These are phyloP conservation scores for Acanthoscelides obtectus DNA, from an alignment of 2,888 invertebrate genomes.

Conservation along the genomic window DNA sequence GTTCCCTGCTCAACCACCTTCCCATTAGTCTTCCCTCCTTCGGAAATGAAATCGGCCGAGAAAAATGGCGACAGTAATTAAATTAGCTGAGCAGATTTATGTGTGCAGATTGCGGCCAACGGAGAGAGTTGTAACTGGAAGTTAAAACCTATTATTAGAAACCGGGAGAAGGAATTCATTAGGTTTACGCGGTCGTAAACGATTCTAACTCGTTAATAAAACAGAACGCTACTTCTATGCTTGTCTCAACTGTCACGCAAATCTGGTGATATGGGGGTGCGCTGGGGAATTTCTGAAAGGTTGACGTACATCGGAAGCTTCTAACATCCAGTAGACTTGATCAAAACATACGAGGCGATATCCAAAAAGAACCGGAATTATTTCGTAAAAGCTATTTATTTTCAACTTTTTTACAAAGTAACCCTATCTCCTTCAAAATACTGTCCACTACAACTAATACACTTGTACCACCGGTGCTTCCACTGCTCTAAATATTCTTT, in stretches of 20 bases:
- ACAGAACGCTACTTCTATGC: not conserved
- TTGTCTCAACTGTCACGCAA: not conserved
- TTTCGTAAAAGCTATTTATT: too few relatives aligned
- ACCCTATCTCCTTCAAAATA: too few relatives aligned
- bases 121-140: not conserved
- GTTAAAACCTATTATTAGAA: not conserved
- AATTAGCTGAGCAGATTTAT: not conserved
- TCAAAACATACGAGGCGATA: too few relatives aligned
- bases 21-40: not conserved
- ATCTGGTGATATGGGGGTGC: not conserved
- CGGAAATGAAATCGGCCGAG: not conserved
- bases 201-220: not conserved
- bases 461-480: too few relatives aligned
- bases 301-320: not conserved
- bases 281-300: not conserved
- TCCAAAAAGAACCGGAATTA: too few relatives aligned
- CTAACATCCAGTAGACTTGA: too few relatives aligned
- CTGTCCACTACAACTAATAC: too few relatives aligned
- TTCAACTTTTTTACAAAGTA: too few relatives aligned
- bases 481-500: too few relatives aligned
- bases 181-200: not conserved
- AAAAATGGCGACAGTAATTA: not conserved
- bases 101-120: not conserved
- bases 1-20: not conserved
- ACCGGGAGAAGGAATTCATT: not conserved